Evolutionary conservation across 2,797 vertebrate species (phyloP).

Genomic region (Brachymystax lenok): DNA sequence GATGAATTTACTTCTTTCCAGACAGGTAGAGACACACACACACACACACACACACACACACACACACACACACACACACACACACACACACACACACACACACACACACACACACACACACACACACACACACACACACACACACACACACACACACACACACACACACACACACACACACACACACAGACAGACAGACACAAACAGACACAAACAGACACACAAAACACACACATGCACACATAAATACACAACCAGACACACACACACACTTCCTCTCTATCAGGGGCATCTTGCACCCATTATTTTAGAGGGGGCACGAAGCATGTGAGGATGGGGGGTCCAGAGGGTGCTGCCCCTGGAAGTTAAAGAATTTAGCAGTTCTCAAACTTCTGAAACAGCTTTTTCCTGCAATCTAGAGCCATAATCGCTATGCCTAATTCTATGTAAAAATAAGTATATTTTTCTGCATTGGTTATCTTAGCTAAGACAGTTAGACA

Average conservation of each 20-base stretch:
- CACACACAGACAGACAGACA: no score
- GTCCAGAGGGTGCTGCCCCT: no score
- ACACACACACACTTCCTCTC: constrained; percentile 13
- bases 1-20: not conserved
- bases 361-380: no score
- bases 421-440: no score
- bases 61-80: not conserved
- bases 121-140: constrained; percentile 1
- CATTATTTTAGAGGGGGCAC: no score
- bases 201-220: not conserved
- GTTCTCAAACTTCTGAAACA: no score
- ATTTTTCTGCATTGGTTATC: no score
- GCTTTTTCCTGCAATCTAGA: no score
- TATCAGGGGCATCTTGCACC: not conserved
- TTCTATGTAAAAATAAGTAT: no score
- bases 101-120: not conserved
- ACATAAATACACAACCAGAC: not conserved
- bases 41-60: constrained; percentile 16
- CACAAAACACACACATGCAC: not conserved
- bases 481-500: no score
- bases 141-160: not conserved
- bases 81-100: not conserved
- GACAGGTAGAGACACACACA: no score
- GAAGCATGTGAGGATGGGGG: no score
- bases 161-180: constrained; percentile 8